phyloP scores from a whole-genome alignment of 2,888 invertebrate genomes.

The Hypena proboscidalis region DNA sequence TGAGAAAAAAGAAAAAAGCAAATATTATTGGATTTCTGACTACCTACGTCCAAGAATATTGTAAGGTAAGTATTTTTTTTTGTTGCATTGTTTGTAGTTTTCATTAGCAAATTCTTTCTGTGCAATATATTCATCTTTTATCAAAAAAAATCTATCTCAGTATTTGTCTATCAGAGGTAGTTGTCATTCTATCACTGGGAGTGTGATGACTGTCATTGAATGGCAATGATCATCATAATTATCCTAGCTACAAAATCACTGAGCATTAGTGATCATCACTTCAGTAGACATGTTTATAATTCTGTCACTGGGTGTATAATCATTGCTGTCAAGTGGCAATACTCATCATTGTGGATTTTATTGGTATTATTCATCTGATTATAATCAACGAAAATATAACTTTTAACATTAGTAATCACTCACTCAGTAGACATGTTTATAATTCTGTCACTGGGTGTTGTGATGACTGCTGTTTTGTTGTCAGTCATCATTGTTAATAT shows the following conservation, averaged over 20 bases:
- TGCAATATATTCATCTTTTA: neutral
- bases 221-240: neutral
- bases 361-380: neutral
- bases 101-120: neutral
- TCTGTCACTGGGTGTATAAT: slow-evolving; percentile 32
- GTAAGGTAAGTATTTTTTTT: too few relatives aligned
- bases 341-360: neutral
- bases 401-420: slow-evolving; percentile 16
- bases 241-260: too few relatives aligned
- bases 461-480: slow-evolving; percentile 19
- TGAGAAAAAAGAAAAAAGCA: too few relatives aligned
- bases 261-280: slow-evolving; percentile 6
- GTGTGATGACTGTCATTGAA: slow-evolving; percentile 6
- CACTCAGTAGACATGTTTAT: slow-evolving; percentile 26
- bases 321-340: slow-evolving; percentile 12
- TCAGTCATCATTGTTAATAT: slow-evolving; percentile 20
- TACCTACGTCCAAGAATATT: too few relatives aligned
- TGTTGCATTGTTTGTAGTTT: too few relatives aligned
- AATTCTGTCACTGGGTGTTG: slow-evolving; percentile 40
- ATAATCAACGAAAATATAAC: too few relatives aligned
- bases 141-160: neutral
- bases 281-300: slow-evolving; percentile 17
- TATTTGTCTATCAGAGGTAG: neutral
- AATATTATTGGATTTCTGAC: too few relatives aligned
- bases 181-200: slow-evolving; percentile 17